Percentiles rank a stretch among this genome's conserved stretches.
phyloP scores from a whole-genome alignment of 37 sponge, comb jelly and placozoan genomes.

The Aphrocallistes beatrix region DNA sequence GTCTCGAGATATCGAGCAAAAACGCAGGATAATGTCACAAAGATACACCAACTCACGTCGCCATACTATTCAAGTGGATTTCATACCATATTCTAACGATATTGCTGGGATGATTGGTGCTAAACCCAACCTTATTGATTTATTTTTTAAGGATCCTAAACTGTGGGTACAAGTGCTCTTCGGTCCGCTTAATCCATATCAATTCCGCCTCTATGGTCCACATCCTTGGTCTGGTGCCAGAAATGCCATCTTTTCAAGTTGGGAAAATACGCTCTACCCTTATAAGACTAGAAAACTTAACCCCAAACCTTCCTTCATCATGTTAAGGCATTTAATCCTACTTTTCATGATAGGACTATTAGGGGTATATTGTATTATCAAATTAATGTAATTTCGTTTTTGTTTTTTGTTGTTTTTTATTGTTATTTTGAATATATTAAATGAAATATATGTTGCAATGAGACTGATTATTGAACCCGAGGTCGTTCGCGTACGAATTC shows the following conservation, averaged over 20 bases:
- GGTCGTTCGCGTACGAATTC: no score
- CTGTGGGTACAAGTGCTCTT: not conserved
- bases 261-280: not conserved
- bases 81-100: not conserved
- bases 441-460: no score
- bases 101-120: not conserved
- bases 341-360: not conserved
- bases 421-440: no score
- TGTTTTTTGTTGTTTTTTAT: no score
- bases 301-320: not conserved
- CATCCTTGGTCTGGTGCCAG: not conserved
- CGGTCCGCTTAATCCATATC: not conserved
- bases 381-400: no score
- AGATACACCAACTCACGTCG: not conserved
- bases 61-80: constrained; percentile 13
- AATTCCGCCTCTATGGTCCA: not conserved
- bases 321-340: not conserved
- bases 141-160: not conserved
- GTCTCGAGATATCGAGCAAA: not conserved
- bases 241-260: not conserved
- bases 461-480: no score
- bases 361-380: no score
- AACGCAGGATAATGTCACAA: not conserved
- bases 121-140: not conserved
- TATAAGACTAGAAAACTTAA: not conserved